Evolutionary conservation across 2,797 vertebrate species (phyloP), one percentile per base, ranked within the genome.

Genomic region (Poecile montanus): DNA sequence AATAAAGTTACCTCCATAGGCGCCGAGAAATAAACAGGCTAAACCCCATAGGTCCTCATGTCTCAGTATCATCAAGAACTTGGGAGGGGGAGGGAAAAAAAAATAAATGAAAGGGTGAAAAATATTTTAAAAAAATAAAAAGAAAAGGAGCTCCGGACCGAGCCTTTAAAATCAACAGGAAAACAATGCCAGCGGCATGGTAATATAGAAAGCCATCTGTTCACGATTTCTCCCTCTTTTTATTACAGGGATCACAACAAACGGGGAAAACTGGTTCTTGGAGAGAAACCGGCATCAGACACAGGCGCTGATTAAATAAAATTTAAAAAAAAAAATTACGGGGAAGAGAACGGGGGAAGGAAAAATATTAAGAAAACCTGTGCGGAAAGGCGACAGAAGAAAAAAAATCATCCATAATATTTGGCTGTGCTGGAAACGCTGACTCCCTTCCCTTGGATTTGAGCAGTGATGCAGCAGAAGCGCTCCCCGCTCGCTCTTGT

Each of bases 351-450:
- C 7, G 10, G 27, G n/a, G n/a, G 1, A 68, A 78, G 85, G 27
- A 93, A 96, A 80, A 95, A 91, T 94, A 82, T 95, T 93, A 94
- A 85, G 74, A 95, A 95, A 95, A 94, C 95, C 94, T 94, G 92
- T 82, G 45, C 4, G 4, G 72, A 91, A 91, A 91, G 87, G 70
- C 76, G 91, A 29, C 86, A 56, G 89, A 79, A 94, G 79, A 62
- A 82, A 88, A 90, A 91, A 93, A 96, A 88, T 53, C 93, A 98
- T 98, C 98, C 98, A 95, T 93, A 86, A 88, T 96, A 95, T 89
- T 96, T 70, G 94, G 88, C 96, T 80, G 90, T 85, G 91, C 95
- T 92, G 95, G 95, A 95, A 94, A 93, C 86, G 97, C 97, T 95
- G 94, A 92, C 92, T 96, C 96, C 96, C 94, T 97, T 96, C 96